These are phyloP conservation scores for Phrynocephalus guinanensis DNA, from an alignment of 2,797 vertebrate species.

Conservation along the genomic window DNA sequence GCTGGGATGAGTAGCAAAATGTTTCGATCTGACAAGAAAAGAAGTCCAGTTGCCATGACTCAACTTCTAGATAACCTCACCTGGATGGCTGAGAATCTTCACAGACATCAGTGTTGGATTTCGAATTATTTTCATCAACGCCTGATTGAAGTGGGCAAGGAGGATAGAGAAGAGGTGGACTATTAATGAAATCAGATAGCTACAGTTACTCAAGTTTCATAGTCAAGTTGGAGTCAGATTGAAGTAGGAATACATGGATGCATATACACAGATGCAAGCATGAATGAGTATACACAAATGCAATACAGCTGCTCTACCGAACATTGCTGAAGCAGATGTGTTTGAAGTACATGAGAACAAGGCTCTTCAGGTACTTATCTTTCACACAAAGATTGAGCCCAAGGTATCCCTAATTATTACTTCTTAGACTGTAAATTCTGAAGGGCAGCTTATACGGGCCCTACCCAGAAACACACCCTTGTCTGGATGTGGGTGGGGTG, in stretches of 20 bases:
- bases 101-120: neutral
- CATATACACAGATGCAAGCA: neutral
- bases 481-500: neutral
- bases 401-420: neutral
- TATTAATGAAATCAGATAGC: no score
- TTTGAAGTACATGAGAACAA: neutral
- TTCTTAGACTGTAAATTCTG: slow-evolving; percentile 4
- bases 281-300: neutral
- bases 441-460: neutral
- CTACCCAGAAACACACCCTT: slow-evolving; percentile 7
- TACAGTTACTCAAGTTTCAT: no score
- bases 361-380: neutral
- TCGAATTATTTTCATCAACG: neutral
- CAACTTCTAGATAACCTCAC: no score
- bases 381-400: neutral
- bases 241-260: no score
- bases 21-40: no score
- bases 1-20: no score
- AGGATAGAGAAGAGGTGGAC: neutral
- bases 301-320: neutral
- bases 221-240: no score
- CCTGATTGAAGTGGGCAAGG: neutral
- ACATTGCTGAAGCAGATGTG: no score
- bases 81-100: no score
- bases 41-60: no score